A percentile compares a stretch with the other conserved stretches of the same genome.
Conservation (phyloP, 2,113 vertebrate species). For the Burhinus oedicnemus region DNA sequence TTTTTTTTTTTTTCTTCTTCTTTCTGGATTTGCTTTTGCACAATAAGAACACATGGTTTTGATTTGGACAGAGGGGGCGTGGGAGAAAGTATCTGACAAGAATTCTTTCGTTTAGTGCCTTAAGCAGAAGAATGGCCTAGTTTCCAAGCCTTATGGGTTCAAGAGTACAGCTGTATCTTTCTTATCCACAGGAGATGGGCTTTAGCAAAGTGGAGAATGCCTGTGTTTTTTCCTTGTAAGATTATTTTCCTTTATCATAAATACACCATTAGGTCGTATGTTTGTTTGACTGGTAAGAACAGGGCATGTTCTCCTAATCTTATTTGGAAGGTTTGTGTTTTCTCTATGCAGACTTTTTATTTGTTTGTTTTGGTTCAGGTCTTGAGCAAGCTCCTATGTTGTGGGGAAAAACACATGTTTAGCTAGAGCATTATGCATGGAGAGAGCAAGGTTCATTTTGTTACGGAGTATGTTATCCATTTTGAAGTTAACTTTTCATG, state of each 20-base stretch:
- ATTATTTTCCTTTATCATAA: neutral
- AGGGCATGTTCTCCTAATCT: neutral
- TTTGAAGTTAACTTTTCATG: neutral
- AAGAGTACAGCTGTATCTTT: constrained; percentile 49
- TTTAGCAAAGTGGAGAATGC: constrained; percentile 5
- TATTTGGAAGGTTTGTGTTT: neutral
- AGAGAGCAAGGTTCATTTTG: neutral
- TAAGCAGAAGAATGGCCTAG: constrained; percentile 63
- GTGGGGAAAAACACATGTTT: neutral
- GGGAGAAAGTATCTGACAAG: constrained; percentile 60
- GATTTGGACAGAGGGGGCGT: constrained; percentile 52
- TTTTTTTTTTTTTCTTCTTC: neutral
- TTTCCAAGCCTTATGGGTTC: constrained; percentile 57
- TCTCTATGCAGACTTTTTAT: neutral
- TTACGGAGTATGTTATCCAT: neutral
- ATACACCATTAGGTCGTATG: neutral
- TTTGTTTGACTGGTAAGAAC: neutral
- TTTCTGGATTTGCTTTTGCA: constrained; percentile 26
- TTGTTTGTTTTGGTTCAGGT: neutral
- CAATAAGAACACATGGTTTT: constrained; percentile 64
- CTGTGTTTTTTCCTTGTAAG: neutral
- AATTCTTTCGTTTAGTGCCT: constrained; percentile 60
- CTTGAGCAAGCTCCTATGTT: neutral
- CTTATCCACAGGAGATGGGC: constrained; percentile 19
- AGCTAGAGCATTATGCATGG: neutral